These are phyloP conservation scores for Ormyrus labotus DNA, from an alignment of 2,888 invertebrate species.

Conservation along the genomic window DNA sequence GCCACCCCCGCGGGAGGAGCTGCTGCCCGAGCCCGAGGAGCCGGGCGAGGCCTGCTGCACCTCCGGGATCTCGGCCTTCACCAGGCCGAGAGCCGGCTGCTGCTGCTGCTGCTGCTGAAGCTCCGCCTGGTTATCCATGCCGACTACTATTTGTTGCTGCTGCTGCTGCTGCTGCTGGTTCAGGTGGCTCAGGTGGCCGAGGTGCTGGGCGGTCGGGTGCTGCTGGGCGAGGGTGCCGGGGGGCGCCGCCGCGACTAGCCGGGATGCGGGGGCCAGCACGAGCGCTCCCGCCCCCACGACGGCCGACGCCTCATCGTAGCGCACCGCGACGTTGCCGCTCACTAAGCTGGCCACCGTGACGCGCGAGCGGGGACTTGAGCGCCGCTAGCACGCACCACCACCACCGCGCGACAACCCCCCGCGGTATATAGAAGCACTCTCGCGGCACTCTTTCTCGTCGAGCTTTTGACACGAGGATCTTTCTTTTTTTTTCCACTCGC, in stretches of 20 bases:
- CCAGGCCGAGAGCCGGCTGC: constrained; percentile 63
- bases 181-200: constrained; percentile 60
- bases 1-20: constrained; percentile 69
- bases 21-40: constrained; percentile 70
- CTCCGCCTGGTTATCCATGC: constrained; percentile 48
- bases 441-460: no score
- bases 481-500: background rate
- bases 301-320: constrained; percentile 76
- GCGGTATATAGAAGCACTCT: background rate
- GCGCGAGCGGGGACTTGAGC: constrained; percentile 42
- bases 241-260: constrained; percentile 77
- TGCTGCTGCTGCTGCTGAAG: constrained; percentile 58
- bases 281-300: constrained; percentile 77
- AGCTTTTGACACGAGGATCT: no score
- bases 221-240: constrained; percentile 35
- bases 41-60: constrained; percentile 65
- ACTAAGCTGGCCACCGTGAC: constrained; percentile 74
- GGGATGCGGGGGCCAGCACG: constrained; percentile 74
- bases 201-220: constrained; percentile 60
- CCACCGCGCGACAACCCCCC: background rate
- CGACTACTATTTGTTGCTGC: constrained; percentile 58
- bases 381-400: constrained; percentile 19
- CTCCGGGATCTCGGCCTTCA: constrained; percentile 77
- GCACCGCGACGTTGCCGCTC: constrained; percentile 72
- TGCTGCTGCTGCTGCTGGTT: constrained; percentile 68